Evolutionary conservation across 2,113 vertebrate species (phyloP).

Genomic region (Centropus unirufus): DNA sequence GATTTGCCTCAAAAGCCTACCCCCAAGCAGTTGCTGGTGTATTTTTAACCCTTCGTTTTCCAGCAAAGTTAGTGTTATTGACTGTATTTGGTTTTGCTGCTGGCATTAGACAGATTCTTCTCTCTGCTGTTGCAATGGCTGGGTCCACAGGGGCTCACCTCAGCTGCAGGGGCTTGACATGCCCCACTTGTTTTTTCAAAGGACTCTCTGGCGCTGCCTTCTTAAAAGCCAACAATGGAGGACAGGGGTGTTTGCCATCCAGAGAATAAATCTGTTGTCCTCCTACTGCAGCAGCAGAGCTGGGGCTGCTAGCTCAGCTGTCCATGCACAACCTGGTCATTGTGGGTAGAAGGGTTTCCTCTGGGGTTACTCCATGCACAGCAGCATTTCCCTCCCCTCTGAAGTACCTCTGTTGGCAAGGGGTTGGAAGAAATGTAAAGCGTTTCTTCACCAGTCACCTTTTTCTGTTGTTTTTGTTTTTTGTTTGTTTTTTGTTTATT

Average conservation of each 20-base stretch:
- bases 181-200: not conserved
- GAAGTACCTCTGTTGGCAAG: not conserved
- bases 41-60: not conserved
- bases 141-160: not conserved
- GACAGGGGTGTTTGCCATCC: not conserved
- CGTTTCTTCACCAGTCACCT: not conserved
- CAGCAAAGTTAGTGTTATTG: not conserved
- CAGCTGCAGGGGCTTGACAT: not conserved
- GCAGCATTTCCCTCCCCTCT: not conserved
- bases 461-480: too few relatives aligned
- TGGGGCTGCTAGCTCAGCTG: not conserved
- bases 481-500: not conserved
- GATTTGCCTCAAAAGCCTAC: not conserved
- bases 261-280: not conserved
- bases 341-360: not conserved
- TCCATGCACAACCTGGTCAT: rapidly evolving
- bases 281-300: not conserved
- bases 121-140: not conserved
- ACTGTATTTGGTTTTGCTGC: not conserved
- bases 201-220: not conserved
- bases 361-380: rapidly evolving
- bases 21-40: not conserved
- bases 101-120: not conserved
- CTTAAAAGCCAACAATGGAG: not conserved
- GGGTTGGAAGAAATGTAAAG: not conserved